Evolutionary conservation across 2,888 invertebrate genomes (phyloP), one percentile per base, ranked within the genome.

Genomic region (Drosophila incognita): DNA sequence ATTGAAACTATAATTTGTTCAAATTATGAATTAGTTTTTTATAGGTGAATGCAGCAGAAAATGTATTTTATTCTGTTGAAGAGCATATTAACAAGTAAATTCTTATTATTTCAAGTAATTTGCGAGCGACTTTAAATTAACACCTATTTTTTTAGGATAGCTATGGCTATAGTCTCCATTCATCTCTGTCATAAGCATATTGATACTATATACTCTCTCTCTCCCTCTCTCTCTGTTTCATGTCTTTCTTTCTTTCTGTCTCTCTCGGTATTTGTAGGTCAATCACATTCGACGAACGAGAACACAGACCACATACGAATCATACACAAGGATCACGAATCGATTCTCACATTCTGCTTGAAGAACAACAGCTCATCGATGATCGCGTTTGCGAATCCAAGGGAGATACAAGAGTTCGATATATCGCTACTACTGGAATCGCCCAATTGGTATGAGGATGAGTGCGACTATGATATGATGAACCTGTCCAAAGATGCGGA

Each of bases 301-400:
- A 90, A 94, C 74, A 90, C 92, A 15, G 98, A 98, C 91, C 98
- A 98, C 13, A 97, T 98, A 70, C 95, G 99, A 82, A 98, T 99
- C 85, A 98, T 99, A 82, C 99, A 99, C 93, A 99, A 99, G 94
- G 99, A 99, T 92, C 99, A 99, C 93, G 99, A 99, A 93, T 97
- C 98, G 66, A 99, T 99, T 83, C 96, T 98, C 62, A 98, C 99
- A 38, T 99, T 99, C 94, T 99, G 99, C 92, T 95, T 99, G 69
- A 99, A 99, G 93, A 97, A 97, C 95, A 98, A 96, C 24, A 96
- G 96, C 82, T 95, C 95, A 61, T 97, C 98, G 40, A 94, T 97
- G 76, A 95, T 99, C 81, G 97, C 98, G 0, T 95, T 99, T 81
- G 98, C 99, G 8, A 99, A 99, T 53, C 97, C 98, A 0, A 96